Evolutionary conservation across 1,140 invertebrate genomes (phyloP), one percentile per base, ranked within the genome.

Genomic region (Cotesia chilonis): DNA sequence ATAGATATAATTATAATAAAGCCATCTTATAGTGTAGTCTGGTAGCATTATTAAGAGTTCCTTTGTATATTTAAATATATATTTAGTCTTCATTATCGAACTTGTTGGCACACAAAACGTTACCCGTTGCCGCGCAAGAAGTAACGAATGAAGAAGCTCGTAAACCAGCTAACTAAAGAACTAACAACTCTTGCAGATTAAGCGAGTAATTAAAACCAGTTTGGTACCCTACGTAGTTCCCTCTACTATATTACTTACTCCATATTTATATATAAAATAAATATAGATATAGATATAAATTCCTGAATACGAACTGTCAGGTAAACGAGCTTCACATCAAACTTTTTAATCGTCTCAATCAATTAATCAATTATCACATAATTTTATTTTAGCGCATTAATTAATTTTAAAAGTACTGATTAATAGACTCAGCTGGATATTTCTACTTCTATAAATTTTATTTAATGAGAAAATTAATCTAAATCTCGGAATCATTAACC

Each of bases 161-260:
- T 17, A 59, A 59, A 59, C 14, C 20, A 59, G 69, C 69, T 70
- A 70, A 63, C 69, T 64, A 70, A n/a, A 70, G 69, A 70, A 70
- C 59, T 51, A 70, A 70, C 69, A 70, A 70, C 59, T 54, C 59
- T 17, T 51, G 57, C 59, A 63, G 69, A 70, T 70, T 63, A 70
- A 70, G 69, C 69, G 55, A 70, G 59, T 70, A 70, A 70, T 70
- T 70, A 70, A 70, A 70, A 70, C 69, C 69, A 70, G 69, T 70
- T 70, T 63, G 69, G 7, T 35, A 38, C 37, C 37, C 12, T 68
- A 68, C 52, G 52, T 28, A 28, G 28, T 10, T 47, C 41, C 41
- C 5, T 47, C 2, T 47, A 47, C 41, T 47, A 7, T 47, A 47
- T 47, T 47, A 47, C 41, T 47, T 28, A 47, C 41, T 47, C 41